Base-by-base conservation (phyloP, 2,113 vertebrate species). In the Isichthys henryi region DNA sequence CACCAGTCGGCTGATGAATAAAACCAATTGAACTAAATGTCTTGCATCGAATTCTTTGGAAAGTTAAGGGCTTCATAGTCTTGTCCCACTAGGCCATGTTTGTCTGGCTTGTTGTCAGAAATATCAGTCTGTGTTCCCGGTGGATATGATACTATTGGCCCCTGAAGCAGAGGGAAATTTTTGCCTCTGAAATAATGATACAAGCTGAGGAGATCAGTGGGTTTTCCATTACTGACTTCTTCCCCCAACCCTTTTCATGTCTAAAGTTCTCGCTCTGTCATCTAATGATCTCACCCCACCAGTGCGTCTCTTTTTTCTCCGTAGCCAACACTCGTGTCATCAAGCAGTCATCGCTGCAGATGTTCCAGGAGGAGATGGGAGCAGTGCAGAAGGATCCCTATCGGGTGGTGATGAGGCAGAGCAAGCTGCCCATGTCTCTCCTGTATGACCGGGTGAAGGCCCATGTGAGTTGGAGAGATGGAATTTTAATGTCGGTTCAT, bases 311-410 rank as follows among this genome's bases (percentile, higher is more conserved):
- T 1, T 66, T 39, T 45, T 88, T 10, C 89, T 93, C 92, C 43
- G 21, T 94, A 99, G 98, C 97, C 92, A 99, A 99, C 90, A 99
- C 98, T 8, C 97, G 98, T 27, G 98, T 99, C 87, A 98, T 99
- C 94, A 99, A 98, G 94, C 98, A 99, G 45, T 96, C 98, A 0
- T 98, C 97, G 46, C 95, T 99, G 0, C 98, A 99, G 94, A 98
- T 96, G 85, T 99, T 99, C 93, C 98, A 99, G 92, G 98, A 99
- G 0, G 98, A 99, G 92, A 99, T 99, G 98, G 96, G 96, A 35
- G 94, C 92, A 0, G 94, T 99, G 21, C 95, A 97, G 95, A 99
- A 98, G 85, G 97, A 99, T 92, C 98, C 98, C 0, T 99, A 99
- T 92, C 96, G 96, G 90, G 97, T 99, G 84, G 95, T 99, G 90